Evolutionary conservation across 2,113 vertebrate species (phyloP), one percentile per base, ranked within the genome.

Genomic region (Ploceus nigricollis): DNA sequence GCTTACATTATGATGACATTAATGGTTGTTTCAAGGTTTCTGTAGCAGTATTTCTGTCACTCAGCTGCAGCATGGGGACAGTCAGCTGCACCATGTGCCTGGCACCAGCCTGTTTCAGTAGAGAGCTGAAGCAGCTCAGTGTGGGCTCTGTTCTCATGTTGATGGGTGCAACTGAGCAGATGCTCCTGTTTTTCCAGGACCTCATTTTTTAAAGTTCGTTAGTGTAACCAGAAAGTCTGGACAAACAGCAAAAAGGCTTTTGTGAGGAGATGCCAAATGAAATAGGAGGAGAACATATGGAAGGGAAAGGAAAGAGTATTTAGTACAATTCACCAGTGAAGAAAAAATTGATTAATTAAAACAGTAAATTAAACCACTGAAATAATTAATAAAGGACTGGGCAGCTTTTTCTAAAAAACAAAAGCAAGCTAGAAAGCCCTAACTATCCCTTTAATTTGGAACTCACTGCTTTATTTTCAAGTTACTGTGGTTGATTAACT

Each of bases 1-100:
- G 58, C 30, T 73, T 53, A 4, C 0, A 0, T n/a, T 31, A 4
- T 5, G 8, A 50, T 5, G 15, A 45, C 18, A 7, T 72, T 48
- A 31, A 13, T 31, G 50, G 50, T 33, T 56, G 57, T 72, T 79
- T 58, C 48, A 48, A 5, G 33, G 47, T 75, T 60, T 63, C 6
- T 13, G 40, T 57, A 10, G 64, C 8, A 5, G n/a, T 39, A 6
- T 66, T 93, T 28, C 35, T 54, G 44, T 87, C 61, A 13, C 51
- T 68, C 14, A 17, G 39, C 28, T 72, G 69, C 64, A 57, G 57
- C 5, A 0, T 21, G 35, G 51, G 71, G 47, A 58, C 56, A 79
- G 47, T 22, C 48, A 63, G 72, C 93, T 39, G 83, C 0, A 0
- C 54, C 5, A 3, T 27, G 81, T 70, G 89, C 77, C 82, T 75